Base-by-base conservation (phyloP, 1,140 invertebrate species). In the Meloidogyne floridensis region DNA sequence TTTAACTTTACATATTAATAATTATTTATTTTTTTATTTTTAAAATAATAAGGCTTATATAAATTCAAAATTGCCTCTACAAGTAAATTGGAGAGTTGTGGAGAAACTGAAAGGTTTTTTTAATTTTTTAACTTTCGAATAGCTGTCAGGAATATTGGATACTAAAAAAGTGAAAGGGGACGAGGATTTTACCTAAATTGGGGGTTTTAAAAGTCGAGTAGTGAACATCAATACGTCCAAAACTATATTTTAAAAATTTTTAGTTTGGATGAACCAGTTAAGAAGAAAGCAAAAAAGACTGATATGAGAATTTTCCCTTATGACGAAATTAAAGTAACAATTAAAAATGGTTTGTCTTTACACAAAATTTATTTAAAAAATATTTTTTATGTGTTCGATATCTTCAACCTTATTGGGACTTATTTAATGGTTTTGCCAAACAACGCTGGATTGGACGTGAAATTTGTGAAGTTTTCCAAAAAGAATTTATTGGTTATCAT, bases 361-460 rank as follows among this genome's bases (percentile, higher is more conserved):
- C 32, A 13, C 70, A 18, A 20, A n/a, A 78, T 9, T 59, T 70
- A 4, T 77, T 70, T 3, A 13, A 47, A 73, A 11, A 72, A 9
- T 73, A 20, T 5, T 69, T 83, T 85, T 56, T 92, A 97, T 96
- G 96, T 85, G 92, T 99, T 77, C 93, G 97, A 80, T 98, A 99
- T 93, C 96, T 99, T 0, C 96, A 97, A 91, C 97, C 97, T 0
- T 99, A 99, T 92, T 96, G 77, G 77, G 54, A 69, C 91, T 96
- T 95, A 13, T 99, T 98, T 91, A 95, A 94, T 72, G 96, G 96
- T 10, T 96, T 96, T 92, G 96, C 95, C 13, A 99, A 99, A 92
- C 95, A 95, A 1, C 93, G 97, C 83, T 99, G 97, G 98, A 94
- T 98, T 5, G 96, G 96, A 18, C 94, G 96, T 89, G 94, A 94